Conservation (phyloP, 2,888 invertebrate species). For the Meta bourneti region DNA sequence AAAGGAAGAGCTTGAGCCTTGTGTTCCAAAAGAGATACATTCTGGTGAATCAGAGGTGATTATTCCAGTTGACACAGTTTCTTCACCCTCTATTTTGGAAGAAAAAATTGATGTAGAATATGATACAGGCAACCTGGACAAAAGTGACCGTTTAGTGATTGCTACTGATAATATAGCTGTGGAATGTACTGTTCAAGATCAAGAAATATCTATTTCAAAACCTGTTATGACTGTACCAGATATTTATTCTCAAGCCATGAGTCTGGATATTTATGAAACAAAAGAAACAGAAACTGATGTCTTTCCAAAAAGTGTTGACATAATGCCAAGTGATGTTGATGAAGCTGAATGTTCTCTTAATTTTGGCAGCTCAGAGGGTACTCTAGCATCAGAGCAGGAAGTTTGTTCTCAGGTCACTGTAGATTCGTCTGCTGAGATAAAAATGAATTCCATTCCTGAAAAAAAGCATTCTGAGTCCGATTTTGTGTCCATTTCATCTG, state of each 20-base stretch:
- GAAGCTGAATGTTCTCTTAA: slow-evolving; percentile 48
- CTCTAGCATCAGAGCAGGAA: slow-evolving; percentile 17
- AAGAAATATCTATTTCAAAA: too few relatives aligned
- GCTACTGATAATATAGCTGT: not conserved
- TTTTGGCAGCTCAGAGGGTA: slow-evolving; percentile 41
- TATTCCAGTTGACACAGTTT: not conserved
- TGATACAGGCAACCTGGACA: not conserved
- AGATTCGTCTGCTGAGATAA: slow-evolving; percentile 2
- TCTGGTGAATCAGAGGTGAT: not conserved
- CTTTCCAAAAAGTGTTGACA: slow-evolving; percentile 42
- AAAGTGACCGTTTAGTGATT: not conserved
- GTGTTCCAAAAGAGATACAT: not conserved
- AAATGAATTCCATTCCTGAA: slow-evolving; percentile 12
- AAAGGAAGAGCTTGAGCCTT: not conserved
- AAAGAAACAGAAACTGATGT: slow-evolving; percentile 37
- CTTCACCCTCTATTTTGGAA: not conserved
- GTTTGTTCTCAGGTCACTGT: slow-evolving; percentile 8
- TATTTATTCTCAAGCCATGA: slow-evolving; percentile 1
- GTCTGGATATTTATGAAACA: slow-evolving; percentile 29
- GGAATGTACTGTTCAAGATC: not conserved
- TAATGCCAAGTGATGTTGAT: slow-evolving; percentile 53
- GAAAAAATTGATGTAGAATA: not conserved
- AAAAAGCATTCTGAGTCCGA: not conserved
- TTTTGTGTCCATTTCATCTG: not conserved
- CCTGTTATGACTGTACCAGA: not conserved